Base-by-base conservation (phyloP, 2,797 vertebrate genomes). In the Muraenolepis orangiensis region DNA sequence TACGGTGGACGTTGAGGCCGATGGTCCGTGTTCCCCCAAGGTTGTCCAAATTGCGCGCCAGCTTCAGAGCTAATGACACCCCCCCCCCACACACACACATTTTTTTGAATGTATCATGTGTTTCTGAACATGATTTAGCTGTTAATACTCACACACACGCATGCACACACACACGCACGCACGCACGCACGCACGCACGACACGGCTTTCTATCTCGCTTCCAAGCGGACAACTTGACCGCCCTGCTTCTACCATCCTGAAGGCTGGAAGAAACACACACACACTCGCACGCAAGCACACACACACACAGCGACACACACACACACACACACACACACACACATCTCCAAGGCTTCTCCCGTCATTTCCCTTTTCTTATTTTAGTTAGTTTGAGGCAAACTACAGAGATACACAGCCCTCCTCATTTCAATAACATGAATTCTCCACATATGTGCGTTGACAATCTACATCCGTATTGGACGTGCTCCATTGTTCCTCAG, bases 331-430 rank as follows among this genome's bases (percentile, higher is more conserved):
- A 40, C 38, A 6, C 69, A 69, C 74, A 36, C 72, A 95, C 95
- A 96, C 96, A 95, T 95, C 94, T 95, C 95, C 96, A 95, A 94
- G 95, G 94, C 94, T 96, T 95, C 93, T 94, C 95, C 94, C 93
- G 93, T 94, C 94, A 96, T 97, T 96, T 97, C 95, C 96, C 96
- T 95, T 38, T 38, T 7, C 7, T 38, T 38, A 38, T 38, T 38
- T 38, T 38, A 38, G n/a, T n/a, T 38, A 38, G 36, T 38, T 38
- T 6, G n/a, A n/a, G n/a, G n/a, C n/a, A n/a, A n/a, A n/a, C n/a
- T n/a, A n/a, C n/a, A n/a, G n/a, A n/a, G n/a, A n/a, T n/a, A n/a
- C n/a, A n/a, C n/a, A n/a, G n/a, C n/a, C n/a, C n/a, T n/a, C n/a
- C n/a, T n/a, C n/a, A n/a, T n/a, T n/a, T n/a, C n/a, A n/a, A n/a